Conservation (phyloP, 1,140 invertebrate genomes). For the Tribolium madens region DNA sequence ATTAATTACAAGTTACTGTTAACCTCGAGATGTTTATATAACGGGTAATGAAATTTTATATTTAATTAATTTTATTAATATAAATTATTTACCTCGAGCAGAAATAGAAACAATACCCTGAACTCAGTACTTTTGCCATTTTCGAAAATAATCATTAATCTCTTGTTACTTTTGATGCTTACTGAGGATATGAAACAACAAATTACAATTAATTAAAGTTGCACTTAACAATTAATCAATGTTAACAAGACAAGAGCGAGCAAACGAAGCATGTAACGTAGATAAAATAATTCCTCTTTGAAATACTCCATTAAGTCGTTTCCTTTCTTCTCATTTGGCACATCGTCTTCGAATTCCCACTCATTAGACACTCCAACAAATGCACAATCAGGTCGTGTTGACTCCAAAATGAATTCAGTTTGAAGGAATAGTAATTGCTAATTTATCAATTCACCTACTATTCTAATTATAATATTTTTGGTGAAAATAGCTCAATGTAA, state of each 20-base stretch:
- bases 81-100: not conserved
- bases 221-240: slow-evolving; percentile 15
- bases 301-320: slow-evolving; percentile 8
- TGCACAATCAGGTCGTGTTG: slow-evolving; percentile 24
- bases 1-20: not conserved
- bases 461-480: not conserved
- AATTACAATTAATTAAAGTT: slow-evolving; percentile 31
- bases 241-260: slow-evolving; percentile 20
- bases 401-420: not conserved
- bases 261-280: slow-evolving; percentile 17
- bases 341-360: slow-evolving; percentile 17
- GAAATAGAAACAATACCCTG: not conserved
- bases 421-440: not conserved
- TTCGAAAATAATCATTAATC: not conserved
- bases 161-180: slow-evolving; percentile 3
- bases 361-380: slow-evolving; percentile 28
- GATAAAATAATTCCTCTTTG: slow-evolving; percentile 16
- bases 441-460: not conserved
- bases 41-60: not conserved
- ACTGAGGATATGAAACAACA: slow-evolving; percentile 18
- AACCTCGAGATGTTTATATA: not conserved
- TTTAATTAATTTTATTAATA: not conserved
- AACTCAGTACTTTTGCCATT: not conserved
- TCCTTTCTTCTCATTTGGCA: slow-evolving; percentile 8
- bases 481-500: too few species aligned